These are phyloP conservation scores for Diabrotica balteata DNA, from an alignment of 2,888 invertebrate genomes.

Conservation along the genomic window DNA sequence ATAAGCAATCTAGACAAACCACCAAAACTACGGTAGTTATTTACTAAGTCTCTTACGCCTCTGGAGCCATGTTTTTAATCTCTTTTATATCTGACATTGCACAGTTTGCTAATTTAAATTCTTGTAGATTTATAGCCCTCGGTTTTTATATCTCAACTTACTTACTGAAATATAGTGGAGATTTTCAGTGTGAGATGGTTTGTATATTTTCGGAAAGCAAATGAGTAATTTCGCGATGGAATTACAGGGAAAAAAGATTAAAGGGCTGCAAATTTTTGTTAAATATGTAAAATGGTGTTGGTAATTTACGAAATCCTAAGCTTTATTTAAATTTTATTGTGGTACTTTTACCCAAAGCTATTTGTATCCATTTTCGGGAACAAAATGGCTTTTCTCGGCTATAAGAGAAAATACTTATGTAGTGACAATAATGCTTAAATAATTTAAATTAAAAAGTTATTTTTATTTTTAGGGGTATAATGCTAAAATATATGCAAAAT, in stretches of 20 bases:
- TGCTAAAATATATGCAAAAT: too few species aligned
- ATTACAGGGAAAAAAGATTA: constrained; percentile 21
- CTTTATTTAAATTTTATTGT: not conserved
- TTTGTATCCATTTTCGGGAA: too few species aligned
- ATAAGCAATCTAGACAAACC: constrained; percentile 46
- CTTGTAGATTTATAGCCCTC: constrained; percentile 46
- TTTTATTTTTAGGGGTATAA: too few species aligned
- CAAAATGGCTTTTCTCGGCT: too few species aligned
- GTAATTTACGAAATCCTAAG: constrained; percentile 2
- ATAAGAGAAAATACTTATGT: too few species aligned
- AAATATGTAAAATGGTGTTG: constrained; percentile 6
- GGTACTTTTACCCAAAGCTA: not conserved
- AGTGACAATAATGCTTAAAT: too few species aligned
- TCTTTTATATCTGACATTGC: constrained; percentile 49
- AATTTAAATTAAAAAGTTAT: too few species aligned
- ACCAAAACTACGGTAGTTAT: constrained; percentile 38
- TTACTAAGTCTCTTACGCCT: constrained; percentile 34
- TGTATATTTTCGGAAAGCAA: constrained; percentile 13
- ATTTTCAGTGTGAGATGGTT: constrained; percentile 14
- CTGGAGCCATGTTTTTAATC: constrained; percentile 52
- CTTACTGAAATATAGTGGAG: constrained; percentile 17
- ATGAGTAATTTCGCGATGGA: constrained; percentile 17
- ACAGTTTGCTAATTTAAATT: constrained; percentile 46
- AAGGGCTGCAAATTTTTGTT: constrained; percentile 20
- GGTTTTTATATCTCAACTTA: constrained; percentile 25